Percentiles rank a stretch among this genome's conserved stretches.
These are phyloP conservation scores for Sebastes melanostomus DNA, from an alignment of 2,797 vertebrate genomes.

Conservation along the genomic window DNA sequence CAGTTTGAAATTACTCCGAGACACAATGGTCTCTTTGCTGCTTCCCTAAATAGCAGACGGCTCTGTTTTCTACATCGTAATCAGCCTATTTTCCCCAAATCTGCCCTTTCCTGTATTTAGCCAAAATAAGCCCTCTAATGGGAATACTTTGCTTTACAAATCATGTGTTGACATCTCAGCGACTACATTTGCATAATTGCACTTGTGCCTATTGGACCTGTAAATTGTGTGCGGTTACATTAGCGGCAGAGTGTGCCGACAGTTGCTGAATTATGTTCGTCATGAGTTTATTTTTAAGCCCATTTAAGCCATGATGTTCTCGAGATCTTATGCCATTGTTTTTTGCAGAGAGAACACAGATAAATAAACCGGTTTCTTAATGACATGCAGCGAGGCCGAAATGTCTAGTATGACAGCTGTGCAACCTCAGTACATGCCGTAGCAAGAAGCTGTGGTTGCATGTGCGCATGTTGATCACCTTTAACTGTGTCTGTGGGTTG, in stretches of 20 bases:
- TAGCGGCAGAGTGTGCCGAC: not conserved
- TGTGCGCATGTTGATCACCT: not conserved
- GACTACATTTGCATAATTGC: constrained; percentile 37
- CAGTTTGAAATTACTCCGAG: not conserved
- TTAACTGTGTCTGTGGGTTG: not conserved
- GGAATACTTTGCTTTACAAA: constrained; percentile 27
- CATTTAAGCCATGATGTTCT: not conserved
- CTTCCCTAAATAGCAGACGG: constrained; percentile 2
- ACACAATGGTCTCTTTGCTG: constrained; percentile 17
- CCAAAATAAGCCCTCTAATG: constrained; percentile 51
- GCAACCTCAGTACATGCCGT: constrained; percentile 13
- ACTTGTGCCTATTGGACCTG: constrained; percentile 7
- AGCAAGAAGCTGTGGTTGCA: constrained; percentile 17
- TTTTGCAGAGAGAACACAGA: not conserved
- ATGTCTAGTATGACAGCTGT: constrained; percentile 56
- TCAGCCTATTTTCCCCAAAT: constrained; percentile 55
- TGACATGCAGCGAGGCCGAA: not conserved
- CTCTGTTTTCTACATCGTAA: constrained; percentile 46
- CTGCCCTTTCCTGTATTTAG: constrained; percentile 76
- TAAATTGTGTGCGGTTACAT: not conserved
- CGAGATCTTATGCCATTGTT: not conserved
- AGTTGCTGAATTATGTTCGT: not conserved
- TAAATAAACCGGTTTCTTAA: constrained; percentile 50
- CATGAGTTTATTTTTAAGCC: constrained; percentile 5
- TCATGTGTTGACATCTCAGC: constrained; percentile 42